Evolutionary conservation across 2,888 invertebrate genomes (phyloP), one percentile per base, ranked within the genome.

Genomic region (Agrilus biguttatus): DNA sequence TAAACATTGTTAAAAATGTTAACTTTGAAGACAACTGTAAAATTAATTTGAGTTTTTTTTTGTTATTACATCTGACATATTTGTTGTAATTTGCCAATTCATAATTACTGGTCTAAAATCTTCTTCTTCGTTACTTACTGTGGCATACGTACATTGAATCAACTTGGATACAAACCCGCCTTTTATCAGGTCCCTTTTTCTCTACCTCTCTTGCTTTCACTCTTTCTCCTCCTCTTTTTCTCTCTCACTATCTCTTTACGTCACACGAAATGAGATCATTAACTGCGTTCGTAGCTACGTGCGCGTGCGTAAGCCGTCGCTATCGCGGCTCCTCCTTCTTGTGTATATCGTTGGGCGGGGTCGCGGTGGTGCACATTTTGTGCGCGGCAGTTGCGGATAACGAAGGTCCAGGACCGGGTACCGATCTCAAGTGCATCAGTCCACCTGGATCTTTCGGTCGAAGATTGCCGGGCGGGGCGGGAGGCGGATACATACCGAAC

Each of bases 301-400:
- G n/a, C 19, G 14, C 14, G n/a, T 8, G n/a, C 19, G 14, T 8
- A 28, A 41, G 45, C 33, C 33, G 43, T 47, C 57, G 66, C 67
- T 67, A 75, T 75, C 75, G 75, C 44, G 74, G 72, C 62, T 75
- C 75, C 55, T 75, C 75, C 55, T 75, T 75, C 54, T 74, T 74
- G 59, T 72, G 73, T 52, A 72, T 49, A 46, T 65, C 66, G 40
- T 74, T 75, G 61, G 77, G 75, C 60, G 75, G 73, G 62, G 76
- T 75, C 51, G 71, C 71, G 62, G 76, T 75, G 51, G 71, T 71
- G 52, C 74, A 73, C 49, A 66, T 56, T 49, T 66, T 64, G 47
- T 62, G 62, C 38, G 70, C 66, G 43, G 67, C 66, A 1, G 65
- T 65, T 0, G 63, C 61, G 41, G 65, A 63, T 40, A 63, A 59